Evolutionary conservation across 2,888 invertebrate species (phyloP).

Genomic region (Oscheius sp.): DNA sequence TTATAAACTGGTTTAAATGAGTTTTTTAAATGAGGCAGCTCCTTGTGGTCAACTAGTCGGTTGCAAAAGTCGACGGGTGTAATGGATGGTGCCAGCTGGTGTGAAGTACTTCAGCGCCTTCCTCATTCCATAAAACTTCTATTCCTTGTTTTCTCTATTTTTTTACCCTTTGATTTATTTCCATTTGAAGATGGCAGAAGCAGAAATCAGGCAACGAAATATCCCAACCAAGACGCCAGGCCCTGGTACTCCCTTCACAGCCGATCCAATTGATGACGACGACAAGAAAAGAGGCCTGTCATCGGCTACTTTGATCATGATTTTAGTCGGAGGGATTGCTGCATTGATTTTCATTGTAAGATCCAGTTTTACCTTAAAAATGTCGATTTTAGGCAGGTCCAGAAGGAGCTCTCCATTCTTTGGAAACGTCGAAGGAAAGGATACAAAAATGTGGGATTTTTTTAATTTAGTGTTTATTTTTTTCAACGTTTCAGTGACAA

Average conservation of each 20-base stretch:
- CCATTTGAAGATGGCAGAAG: neutral
- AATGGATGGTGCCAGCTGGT: too few relatives aligned
- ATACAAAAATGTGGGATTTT: neutral
- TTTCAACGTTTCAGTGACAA: too few relatives aligned
- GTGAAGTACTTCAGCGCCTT: too few relatives aligned
- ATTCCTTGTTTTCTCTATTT: too few relatives aligned
- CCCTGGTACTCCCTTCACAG: neutral
- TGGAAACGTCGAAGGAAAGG: neutral
- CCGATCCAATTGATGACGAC: neutral
- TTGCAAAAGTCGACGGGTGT: too few relatives aligned
- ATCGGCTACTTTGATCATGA: neutral
- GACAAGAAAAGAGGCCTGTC: neutral
- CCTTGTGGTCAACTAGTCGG: too few relatives aligned
- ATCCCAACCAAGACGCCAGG: neutral
- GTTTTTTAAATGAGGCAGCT: too few relatives aligned
- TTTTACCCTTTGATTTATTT: too few relatives aligned
- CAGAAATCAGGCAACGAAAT: conserved; percentile 1
- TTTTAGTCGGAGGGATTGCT: neutral
- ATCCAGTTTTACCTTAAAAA: neutral
- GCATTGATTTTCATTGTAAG: conserved; percentile 1
- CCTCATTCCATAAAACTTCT: too few relatives aligned
- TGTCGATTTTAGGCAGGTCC: neutral
- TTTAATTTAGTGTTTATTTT: neutral
- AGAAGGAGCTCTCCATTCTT: neutral
- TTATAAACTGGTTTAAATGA: too few relatives aligned